Evolutionary conservation across 2,113 vertebrate species (phyloP).

Genomic region (Tamias sibiricus): DNA sequence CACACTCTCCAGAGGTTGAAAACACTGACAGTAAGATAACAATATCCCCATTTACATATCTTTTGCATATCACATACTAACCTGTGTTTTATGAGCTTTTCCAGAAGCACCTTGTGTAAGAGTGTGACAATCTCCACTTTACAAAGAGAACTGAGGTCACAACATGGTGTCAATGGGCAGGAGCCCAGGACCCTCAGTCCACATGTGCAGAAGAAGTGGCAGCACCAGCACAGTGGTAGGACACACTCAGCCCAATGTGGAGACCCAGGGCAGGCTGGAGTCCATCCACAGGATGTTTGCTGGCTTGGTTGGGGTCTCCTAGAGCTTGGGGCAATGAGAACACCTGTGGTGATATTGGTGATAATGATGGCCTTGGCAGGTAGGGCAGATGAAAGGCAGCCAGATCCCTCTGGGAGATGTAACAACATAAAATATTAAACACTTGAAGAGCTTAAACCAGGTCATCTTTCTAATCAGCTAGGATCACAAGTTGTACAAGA

Average conservation of each 20-base stretch:
- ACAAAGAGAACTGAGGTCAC: neutral
- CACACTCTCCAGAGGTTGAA: neutral
- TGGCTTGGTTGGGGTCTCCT: too few species aligned
- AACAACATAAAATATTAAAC: conserved; percentile 99
- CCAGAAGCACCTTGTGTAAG: neutral
- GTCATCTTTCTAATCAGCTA: conserved; percentile 99
- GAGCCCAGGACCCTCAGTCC: too few species aligned
- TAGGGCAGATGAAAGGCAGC: conserved; percentile 87
- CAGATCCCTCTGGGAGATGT: conserved; percentile 99
- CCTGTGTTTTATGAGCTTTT: neutral
- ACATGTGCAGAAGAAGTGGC: too few species aligned
- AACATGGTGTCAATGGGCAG: too few species aligned
- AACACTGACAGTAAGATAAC: neutral
- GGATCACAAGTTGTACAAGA: conserved; percentile 99
- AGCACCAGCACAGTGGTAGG: too few species aligned
- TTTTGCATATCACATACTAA: neutral
- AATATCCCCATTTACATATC: neutral
- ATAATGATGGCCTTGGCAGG: too few species aligned
- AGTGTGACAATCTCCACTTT: neutral
- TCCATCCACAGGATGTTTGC: too few species aligned
- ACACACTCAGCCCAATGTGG: too few species aligned
- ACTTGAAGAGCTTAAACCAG: conserved; percentile 98
- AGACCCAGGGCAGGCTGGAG: too few species aligned
- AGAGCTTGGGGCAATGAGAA: too few species aligned
- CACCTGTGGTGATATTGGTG: too few species aligned